Conservation (phyloP, 2,113 vertebrate species). For the Urocitellus parryii region DNA sequence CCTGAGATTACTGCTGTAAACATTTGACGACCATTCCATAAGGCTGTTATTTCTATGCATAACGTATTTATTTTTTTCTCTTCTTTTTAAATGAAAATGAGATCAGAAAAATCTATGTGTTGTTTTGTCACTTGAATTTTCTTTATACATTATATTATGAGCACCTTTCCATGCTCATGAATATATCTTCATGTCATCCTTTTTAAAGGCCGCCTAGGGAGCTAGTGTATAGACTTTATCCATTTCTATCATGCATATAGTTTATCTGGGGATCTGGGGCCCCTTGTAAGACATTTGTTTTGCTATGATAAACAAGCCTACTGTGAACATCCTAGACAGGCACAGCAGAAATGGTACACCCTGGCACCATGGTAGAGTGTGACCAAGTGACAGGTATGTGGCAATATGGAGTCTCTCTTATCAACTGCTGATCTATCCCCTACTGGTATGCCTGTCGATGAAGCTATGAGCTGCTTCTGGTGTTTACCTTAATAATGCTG, state of each 20-base stretch:
- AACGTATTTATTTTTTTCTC: background rate
- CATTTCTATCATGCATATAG: background rate
- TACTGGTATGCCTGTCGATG: too few species aligned
- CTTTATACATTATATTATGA: background rate
- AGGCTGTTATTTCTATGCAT: background rate
- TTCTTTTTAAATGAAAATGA: slow-evolving; percentile 41
- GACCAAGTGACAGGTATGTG: background rate
- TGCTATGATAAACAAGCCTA: background rate
- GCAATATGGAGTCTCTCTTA: background rate
- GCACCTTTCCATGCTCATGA: background rate
- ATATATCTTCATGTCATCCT: background rate
- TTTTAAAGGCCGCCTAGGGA: background rate
- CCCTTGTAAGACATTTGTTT: background rate
- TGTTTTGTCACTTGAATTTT: background rate
- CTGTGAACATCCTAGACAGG: background rate
- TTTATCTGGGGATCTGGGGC: background rate
- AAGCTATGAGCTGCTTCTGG: background rate
- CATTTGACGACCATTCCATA: background rate
- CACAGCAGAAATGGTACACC: rapidly evolving
- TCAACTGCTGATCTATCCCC: background rate
- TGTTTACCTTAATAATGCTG: background rate
- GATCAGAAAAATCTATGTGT: background rate
- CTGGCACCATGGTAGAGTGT: rapidly evolving
- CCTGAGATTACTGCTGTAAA: background rate
- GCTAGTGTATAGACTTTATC: background rate